Evolutionary conservation across 1,140 invertebrate genomes (phyloP), one percentile per base, ranked within the genome.

Genomic region (Ceratosolen solmsi): DNA sequence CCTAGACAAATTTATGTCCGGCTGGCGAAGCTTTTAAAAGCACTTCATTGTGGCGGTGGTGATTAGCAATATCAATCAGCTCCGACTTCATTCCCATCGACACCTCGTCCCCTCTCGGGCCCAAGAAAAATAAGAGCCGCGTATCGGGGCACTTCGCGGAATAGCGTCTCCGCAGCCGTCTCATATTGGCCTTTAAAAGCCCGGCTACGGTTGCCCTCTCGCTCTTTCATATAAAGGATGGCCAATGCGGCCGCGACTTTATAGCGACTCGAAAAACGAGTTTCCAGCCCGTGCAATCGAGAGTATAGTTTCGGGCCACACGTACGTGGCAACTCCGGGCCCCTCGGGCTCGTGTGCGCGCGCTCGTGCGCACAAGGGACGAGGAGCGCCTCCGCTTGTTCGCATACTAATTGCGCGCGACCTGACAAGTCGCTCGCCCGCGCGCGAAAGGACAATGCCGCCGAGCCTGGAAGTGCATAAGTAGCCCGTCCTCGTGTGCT

Each of bases 321-420:
- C 49, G 65, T 38, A 33, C 38, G 36, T 41, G 25, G 5, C 25
- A 15, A 7, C 8, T 5, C n/a, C 25, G 58, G n/a, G n/a, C 54
- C 4, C 15, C 15, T 17, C 17, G 8, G 8, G 22, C 33, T n/a
- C 25, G 20, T 65, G 27, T 65, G 17, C 33, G 8, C 1, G 41
- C 13, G 71, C 8, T 49, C 51, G 51, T 2, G 70, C 7, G 63
- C 38, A 27, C 20, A 30, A 54, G 49, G 27, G 46, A 56, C n/a
- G 41, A 51, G 5, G 71, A 60, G 46, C 71, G 58, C 51, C 79
- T 82, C 80, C 60, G 80, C 49, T 76, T 82, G 80, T 70, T 65
- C 63, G 80, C 80, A 82, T 82, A 82, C 80, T 82, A 82, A 82
- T 82, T 82, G 73, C 73, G n/a, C 73, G 41, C 72, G 79, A 74